phyloP scores from a whole-genome alignment of 2,113 vertebrate species.

The Tyto alba region DNA sequence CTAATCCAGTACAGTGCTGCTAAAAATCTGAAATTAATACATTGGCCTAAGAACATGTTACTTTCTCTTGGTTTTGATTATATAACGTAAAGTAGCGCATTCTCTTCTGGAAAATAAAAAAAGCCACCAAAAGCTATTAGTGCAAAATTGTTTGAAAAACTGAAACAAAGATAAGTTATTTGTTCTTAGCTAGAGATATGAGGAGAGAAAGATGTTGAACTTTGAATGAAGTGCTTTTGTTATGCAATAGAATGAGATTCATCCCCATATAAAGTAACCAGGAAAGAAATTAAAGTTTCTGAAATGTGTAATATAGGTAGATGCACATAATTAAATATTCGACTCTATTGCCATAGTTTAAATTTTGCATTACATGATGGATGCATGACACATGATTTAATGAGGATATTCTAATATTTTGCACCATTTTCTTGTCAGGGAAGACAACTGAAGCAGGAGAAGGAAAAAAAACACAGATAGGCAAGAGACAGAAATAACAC shows the following conservation, averaged over 20 bases:
- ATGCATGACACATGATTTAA: neutral
- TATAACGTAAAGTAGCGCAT: neutral
- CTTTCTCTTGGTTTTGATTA: neutral
- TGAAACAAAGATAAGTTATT: neutral
- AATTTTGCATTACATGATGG: neutral
- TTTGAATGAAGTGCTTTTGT: neutral
- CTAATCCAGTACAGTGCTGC: neutral
- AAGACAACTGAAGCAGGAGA: neutral
- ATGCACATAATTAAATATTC: neutral
- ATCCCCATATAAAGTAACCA: neutral
- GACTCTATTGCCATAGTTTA: neutral
- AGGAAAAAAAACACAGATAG: neutral
- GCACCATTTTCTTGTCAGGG: neutral
- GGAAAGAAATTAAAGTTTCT: neutral
- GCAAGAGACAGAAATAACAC: neutral
- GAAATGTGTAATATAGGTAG: neutral
- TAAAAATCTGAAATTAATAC: neutral
- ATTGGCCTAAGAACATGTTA: neutral
- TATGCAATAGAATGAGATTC: neutral
- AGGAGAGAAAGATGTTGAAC: neutral
- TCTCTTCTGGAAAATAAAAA: neutral
- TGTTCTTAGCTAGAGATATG: neutral
- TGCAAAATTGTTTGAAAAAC: neutral
- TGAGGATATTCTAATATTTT: neutral
- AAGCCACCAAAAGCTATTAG: neutral